Conservation (phyloP, 1,140 invertebrate species). For the Palaemon carinicauda region DNA sequence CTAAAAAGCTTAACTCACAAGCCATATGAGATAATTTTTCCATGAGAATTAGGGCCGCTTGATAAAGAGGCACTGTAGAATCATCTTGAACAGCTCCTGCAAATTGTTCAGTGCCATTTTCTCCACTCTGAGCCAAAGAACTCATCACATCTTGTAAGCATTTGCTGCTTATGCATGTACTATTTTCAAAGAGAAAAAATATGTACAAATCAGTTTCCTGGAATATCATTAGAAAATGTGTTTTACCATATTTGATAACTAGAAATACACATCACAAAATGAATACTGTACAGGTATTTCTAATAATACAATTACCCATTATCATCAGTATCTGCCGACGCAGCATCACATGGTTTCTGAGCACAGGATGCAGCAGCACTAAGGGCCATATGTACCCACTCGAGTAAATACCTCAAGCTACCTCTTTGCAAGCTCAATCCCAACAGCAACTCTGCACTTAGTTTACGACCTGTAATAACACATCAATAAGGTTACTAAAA, state of each 20-base stretch:
- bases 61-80: constrained; percentile 36
- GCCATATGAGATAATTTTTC: constrained; percentile 41
- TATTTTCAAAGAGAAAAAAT: background rate
- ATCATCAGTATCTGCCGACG: no score
- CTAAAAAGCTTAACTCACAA: constrained; percentile 13
- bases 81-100: background rate
- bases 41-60: constrained; percentile 33
- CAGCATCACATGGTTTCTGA: constrained; percentile 41
- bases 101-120: background rate
- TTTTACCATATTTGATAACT: no score
- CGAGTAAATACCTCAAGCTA: constrained; percentile 72
- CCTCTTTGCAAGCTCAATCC: constrained; percentile 72
- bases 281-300: no score
- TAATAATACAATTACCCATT: no score
- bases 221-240: no score
- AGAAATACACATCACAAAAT: no score
- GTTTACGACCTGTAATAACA: constrained; percentile 63
- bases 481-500: background rate
- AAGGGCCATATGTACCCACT: constrained; percentile 74
- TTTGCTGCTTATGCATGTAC: constrained; percentile 37
- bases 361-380: constrained; percentile 59
- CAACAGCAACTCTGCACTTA: constrained; percentile 71
- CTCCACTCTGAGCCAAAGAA: constrained; percentile 42
- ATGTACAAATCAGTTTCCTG: no score
- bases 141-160: constrained; percentile 45